Evolutionary conservation across 2,113 vertebrate species (phyloP).

Genomic region (Trogon melanurus): DNA sequence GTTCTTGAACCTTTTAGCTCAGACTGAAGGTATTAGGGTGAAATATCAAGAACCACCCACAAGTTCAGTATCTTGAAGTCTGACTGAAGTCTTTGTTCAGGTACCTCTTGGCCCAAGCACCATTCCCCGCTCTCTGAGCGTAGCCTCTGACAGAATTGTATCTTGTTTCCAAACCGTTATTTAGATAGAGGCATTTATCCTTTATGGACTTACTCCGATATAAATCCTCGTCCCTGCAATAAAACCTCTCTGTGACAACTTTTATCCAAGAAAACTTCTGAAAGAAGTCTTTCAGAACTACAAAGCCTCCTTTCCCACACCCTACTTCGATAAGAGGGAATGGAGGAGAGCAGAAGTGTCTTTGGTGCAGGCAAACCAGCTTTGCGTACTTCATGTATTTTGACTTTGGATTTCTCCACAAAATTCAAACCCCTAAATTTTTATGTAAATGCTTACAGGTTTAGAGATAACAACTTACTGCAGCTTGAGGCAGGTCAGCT

Average conservation of each 20-base stretch:
- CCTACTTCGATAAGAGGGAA: rapidly evolving
- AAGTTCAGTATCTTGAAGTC: not conserved
- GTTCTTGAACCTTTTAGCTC: not conserved
- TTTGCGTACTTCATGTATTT: not conserved
- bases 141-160: not conserved
- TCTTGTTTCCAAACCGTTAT: not conserved
- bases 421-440: not conserved
- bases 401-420: not conserved
- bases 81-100: not conserved
- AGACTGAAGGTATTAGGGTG: not conserved
- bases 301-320: not conserved
- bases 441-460: not conserved
- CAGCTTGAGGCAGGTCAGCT: not conserved
- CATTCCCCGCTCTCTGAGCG: not conserved
- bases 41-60: not conserved
- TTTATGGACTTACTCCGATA: not conserved
- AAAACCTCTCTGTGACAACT: not conserved
- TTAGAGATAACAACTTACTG: not conserved
- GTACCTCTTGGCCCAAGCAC: not conserved
- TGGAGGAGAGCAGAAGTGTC: not conserved
- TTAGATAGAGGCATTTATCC: not conserved
- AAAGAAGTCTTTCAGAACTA: not conserved
- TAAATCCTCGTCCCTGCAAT: not conserved
- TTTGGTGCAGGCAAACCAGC: not conserved
- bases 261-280: not conserved